Conservation (phyloP, 2,888 invertebrate genomes). For the Dryobotodes eremita region DNA sequence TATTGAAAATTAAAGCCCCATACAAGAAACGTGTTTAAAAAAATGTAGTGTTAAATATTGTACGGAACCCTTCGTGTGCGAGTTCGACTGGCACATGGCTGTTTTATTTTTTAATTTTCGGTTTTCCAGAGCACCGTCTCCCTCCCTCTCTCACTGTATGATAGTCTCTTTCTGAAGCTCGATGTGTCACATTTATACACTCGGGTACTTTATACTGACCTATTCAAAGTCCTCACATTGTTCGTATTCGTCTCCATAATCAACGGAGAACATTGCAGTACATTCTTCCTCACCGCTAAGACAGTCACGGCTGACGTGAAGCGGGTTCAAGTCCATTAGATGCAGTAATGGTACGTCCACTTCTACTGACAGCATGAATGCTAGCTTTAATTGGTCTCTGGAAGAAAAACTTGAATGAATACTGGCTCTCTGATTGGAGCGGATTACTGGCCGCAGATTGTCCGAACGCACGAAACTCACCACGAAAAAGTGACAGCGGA, state of each 20-base stretch:
- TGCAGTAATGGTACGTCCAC: conserved; percentile 79
- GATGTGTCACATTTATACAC: background rate
- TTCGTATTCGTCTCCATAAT: conserved; percentile 78
- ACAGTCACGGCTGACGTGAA: conserved; percentile 82
- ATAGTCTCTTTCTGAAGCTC: background rate
- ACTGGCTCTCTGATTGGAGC: background rate
- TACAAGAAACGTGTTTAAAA: too few relatives aligned
- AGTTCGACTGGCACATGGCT: too few relatives aligned
- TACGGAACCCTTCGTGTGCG: too few relatives aligned
- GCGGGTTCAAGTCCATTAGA: conserved; percentile 81
- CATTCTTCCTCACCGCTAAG: conserved; percentile 81
- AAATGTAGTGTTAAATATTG: too few relatives aligned
- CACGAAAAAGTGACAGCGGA: too few relatives aligned
- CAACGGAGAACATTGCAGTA: conserved; percentile 79
- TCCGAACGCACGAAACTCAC: too few relatives aligned
- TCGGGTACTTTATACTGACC: background rate
- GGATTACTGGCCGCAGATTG: too few relatives aligned
- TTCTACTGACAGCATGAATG: conserved; percentile 82
- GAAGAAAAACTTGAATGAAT: background rate
- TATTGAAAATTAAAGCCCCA: too few relatives aligned
- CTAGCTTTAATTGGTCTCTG: conserved; percentile 79
- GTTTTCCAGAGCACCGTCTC: background rate
- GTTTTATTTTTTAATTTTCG: too few relatives aligned
- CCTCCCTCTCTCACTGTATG: background rate
- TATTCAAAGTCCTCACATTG: conserved; percentile 82